These are phyloP conservation scores for Darevskia nairensis DNA, from an alignment of 2,797 vertebrate species.

Conservation along the genomic window DNA sequence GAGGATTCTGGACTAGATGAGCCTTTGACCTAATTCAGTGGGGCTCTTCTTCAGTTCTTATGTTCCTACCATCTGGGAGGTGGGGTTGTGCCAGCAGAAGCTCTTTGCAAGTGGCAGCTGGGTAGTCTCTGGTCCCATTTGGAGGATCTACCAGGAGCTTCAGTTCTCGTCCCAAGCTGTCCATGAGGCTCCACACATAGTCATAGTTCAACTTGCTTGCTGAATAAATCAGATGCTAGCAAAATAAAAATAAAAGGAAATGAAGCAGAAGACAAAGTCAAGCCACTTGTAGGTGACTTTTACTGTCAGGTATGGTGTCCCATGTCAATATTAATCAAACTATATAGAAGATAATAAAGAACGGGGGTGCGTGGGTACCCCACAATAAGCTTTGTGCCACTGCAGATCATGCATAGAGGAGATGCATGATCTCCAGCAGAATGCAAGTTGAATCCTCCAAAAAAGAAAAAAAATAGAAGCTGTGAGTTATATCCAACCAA, in stretches of 20 bases:
- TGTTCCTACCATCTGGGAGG: slow-evolving; percentile 81
- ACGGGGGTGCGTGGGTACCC: too few relatives aligned
- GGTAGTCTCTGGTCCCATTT: slow-evolving; percentile 85
- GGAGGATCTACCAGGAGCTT: slow-evolving; percentile 82
- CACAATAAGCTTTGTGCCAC: too few relatives aligned
- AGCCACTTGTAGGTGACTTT: neutral
- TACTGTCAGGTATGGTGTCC: too few relatives aligned
- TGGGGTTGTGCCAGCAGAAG: slow-evolving; percentile 86
- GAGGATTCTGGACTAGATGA: neutral
- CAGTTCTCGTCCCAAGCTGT: slow-evolving; percentile 82
- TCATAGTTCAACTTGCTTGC: slow-evolving; percentile 81
- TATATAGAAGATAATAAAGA: too few relatives aligned
- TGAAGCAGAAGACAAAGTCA: neutral
- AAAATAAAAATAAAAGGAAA: neutral
- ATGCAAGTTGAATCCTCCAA: too few relatives aligned
- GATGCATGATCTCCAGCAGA: too few relatives aligned
- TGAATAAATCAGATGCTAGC: slow-evolving; percentile 60
- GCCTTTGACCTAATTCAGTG: too few relatives aligned
- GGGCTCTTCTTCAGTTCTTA: too few relatives aligned
- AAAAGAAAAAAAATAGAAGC: too few relatives aligned
- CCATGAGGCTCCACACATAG: slow-evolving; percentile 81
- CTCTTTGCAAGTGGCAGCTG: slow-evolving; percentile 89
- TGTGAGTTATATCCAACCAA: too few relatives aligned
- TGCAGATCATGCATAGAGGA: too few relatives aligned
- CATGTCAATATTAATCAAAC: too few relatives aligned